Percentiles rank a stretch among this genome's conserved stretches.
phyloP scores from a whole-genome alignment of 2,797 vertebrate species.

The Silurus lanzhouensis region DNA sequence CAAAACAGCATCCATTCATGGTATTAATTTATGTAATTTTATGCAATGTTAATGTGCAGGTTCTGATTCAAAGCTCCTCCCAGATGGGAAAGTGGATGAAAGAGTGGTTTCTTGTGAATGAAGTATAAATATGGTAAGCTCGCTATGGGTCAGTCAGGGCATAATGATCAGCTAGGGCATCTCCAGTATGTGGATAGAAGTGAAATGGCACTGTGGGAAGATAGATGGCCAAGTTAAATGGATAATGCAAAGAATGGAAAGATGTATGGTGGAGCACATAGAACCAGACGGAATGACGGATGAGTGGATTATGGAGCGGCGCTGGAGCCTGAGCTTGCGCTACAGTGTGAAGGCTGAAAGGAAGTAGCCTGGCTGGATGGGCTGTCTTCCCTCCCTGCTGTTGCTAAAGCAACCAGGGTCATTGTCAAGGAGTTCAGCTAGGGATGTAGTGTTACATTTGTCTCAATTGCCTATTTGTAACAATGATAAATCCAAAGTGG shows the following conservation, averaged over 20 bases:
- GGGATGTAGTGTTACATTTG: conserved; percentile 1
- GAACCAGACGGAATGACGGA: conserved; percentile 76
- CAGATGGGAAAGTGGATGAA: conserved; percentile 22
- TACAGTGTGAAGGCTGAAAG: conserved; percentile 60
- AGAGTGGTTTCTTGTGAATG: not conserved
- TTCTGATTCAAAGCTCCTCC: conserved; percentile 12
- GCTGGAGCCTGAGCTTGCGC: conserved; percentile 60
- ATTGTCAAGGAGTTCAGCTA: conserved; percentile 32
- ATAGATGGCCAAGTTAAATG: conserved; percentile 57
- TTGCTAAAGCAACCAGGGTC: conserved; percentile 53
- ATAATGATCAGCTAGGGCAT: not conserved
- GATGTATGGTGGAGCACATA: conserved; percentile 73
- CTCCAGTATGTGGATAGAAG: conserved; percentile 6
- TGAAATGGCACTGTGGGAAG: conserved; percentile 36
- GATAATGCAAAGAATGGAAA: conserved; percentile 52
- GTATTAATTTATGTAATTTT: not conserved
- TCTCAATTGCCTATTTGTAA: not conserved
- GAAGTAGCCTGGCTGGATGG: conserved; percentile 52
- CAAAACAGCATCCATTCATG: not conserved
- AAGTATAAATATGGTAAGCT: conserved; percentile 23
- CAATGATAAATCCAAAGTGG: not conserved
- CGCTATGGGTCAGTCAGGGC: not conserved
- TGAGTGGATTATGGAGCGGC: conserved; percentile 70
- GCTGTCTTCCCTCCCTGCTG: conserved; percentile 60
- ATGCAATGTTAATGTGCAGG: conserved; percentile 22